A percentile compares a stretch with the other conserved stretches of the same genome.
phyloP scores from a whole-genome alignment of 2,113 vertebrate genomes.

The Ceyx cyanopectus region DNA sequence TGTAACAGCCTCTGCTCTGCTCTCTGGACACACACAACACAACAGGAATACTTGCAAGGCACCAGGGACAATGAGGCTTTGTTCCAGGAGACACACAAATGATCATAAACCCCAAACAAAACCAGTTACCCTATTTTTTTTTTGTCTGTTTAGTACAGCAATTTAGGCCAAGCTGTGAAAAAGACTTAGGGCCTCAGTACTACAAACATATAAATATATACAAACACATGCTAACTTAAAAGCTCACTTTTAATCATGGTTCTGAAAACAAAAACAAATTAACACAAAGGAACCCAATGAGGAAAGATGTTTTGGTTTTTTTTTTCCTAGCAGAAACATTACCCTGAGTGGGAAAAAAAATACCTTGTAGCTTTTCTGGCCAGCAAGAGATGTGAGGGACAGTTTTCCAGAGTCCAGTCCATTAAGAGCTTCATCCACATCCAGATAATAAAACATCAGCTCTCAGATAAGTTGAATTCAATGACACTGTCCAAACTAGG shows the following conservation, averaged over 20 bases:
- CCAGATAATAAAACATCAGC: background rate
- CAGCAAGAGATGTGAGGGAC: rapidly evolving
- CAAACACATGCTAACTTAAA: too few species aligned
- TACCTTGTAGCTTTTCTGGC: background rate
- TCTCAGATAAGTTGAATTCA: background rate
- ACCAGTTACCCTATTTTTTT: rapidly evolving
- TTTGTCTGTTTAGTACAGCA: background rate
- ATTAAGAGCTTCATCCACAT: background rate
- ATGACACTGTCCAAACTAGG: background rate
- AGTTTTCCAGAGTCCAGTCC: background rate
- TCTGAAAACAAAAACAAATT: background rate
- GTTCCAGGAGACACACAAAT: background rate
- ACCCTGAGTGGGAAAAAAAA: background rate
- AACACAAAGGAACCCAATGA: background rate
- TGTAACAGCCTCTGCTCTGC: background rate
- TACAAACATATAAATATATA: background rate
- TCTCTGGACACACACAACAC: background rate
- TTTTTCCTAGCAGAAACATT: background rate
- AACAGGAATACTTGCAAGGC: background rate
- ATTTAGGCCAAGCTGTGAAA: background rate
- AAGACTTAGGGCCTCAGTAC: background rate
- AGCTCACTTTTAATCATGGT: background rate
- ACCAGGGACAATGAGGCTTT: background rate
- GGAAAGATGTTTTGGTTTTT: background rate
- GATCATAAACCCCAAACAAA: background rate